Conservation (phyloP, 1,140 invertebrate genomes). For the Camponotus vicinus region DNA sequence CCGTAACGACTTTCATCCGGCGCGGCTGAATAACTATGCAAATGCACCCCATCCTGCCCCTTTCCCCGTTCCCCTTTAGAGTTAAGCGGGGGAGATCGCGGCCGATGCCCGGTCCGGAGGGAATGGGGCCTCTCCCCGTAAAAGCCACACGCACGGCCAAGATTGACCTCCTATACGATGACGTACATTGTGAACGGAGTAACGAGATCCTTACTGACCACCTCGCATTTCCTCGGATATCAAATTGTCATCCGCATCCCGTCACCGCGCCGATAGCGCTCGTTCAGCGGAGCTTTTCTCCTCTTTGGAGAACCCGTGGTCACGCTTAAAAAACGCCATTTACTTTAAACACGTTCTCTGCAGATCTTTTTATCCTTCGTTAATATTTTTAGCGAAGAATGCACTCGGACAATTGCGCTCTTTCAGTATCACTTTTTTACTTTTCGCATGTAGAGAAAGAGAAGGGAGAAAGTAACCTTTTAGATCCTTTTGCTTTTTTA, state of each 20-base stretch:
- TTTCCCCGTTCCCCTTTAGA: slow-evolving; percentile 27
- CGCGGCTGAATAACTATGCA: slow-evolving; percentile 80
- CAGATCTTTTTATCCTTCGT: slow-evolving; percentile 34
- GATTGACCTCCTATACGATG: slow-evolving; percentile 57
- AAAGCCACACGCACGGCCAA: slow-evolving; percentile 62
- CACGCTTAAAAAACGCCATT: slow-evolving; percentile 21
- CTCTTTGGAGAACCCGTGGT: not conserved
- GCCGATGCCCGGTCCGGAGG: slow-evolving; percentile 61
- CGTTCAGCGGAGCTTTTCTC: slow-evolving; percentile 35
- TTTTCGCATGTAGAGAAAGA: not conserved
- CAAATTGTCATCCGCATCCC: slow-evolving; percentile 40
- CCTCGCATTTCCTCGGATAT: slow-evolving; percentile 40
- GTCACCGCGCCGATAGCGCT: not conserved
- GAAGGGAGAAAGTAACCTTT: not conserved
- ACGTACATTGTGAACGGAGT: slow-evolving; percentile 29
- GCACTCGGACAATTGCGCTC: not conserved
- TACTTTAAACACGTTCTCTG: not conserved
- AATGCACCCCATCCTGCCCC: slow-evolving; percentile 67
- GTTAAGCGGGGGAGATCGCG: slow-evolving; percentile 67
- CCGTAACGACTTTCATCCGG: slow-evolving; percentile 77
- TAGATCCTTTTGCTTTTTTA: not conserved
- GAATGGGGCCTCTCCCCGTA: slow-evolving; percentile 44
- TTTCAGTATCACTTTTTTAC: not conserved
- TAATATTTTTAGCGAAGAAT: slow-evolving; percentile 22
- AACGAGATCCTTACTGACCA: slow-evolving; percentile 31